phyloP scores from a whole-genome alignment of 2,888 invertebrate species.

The Masnerella sp. region DNA sequence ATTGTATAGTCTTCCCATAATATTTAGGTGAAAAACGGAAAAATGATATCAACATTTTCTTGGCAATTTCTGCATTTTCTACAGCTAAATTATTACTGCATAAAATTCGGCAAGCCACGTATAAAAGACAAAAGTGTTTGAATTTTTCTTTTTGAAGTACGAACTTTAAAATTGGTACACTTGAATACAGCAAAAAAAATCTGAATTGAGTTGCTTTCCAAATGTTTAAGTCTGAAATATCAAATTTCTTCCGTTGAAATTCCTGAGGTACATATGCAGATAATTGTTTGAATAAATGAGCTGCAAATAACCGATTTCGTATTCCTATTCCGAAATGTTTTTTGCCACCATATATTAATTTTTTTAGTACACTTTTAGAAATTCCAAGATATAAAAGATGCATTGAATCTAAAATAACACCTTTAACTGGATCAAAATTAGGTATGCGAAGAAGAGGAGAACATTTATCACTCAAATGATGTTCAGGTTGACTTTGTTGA shows the following conservation, averaged over 20 bases:
- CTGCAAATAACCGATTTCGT: no score
- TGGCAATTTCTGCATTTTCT: neutral
- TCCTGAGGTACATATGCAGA: conserved; percentile 54
- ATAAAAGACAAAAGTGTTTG: conserved; percentile 55
- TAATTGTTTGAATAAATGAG: conserved; percentile 33
- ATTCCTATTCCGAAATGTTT: no score
- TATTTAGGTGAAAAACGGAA: conserved; percentile 5
- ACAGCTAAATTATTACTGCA: conserved; percentile 30
- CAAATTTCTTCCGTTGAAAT: conserved; percentile 61
- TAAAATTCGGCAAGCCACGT: conserved; percentile 53
- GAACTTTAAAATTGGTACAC: conserved; percentile 36
- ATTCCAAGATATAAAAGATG: conserved; percentile 57
- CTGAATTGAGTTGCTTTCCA: conserved; percentile 63
- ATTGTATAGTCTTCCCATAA: conserved; percentile 8
- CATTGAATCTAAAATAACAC: conserved; percentile 60
- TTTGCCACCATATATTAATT: no score
- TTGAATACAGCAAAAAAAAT: conserved; percentile 57
- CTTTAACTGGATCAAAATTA: conserved; percentile 52
- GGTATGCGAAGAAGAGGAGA: conserved; percentile 48
- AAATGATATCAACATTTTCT: neutral
- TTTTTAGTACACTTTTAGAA: no score
- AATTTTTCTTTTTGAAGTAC: conserved; percentile 41
- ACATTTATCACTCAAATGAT: conserved; percentile 43
- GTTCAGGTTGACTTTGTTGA: conserved; percentile 46
- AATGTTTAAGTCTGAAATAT: conserved; percentile 29